Conservation (phyloP, 2,888 invertebrate species). For the Tolmerus cingulatus region DNA sequence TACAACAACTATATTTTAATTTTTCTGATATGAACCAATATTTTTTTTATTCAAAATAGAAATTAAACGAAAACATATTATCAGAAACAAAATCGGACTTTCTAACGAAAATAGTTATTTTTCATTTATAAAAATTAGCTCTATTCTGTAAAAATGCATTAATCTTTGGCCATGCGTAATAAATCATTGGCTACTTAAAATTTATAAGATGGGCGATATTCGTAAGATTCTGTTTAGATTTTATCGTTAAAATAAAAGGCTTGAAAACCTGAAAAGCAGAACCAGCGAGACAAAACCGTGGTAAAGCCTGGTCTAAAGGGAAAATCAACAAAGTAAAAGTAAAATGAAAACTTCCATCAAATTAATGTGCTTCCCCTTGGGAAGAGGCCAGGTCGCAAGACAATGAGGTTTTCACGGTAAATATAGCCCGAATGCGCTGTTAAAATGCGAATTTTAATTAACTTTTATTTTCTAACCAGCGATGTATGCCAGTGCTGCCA, state of each 20-base stretch:
- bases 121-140: not conserved
- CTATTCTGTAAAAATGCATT: not conserved
- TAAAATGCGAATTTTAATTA: constrained; percentile 31
- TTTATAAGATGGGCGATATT: not conserved
- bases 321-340: not conserved
- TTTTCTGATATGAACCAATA: too few species aligned
- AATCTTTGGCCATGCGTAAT: not conserved
- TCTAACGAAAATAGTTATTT: not conserved
- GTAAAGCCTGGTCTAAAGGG: not conserved
- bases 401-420: constrained; percentile 26
- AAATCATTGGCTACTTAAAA: not conserved
- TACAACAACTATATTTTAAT: too few species aligned
- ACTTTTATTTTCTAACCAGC: constrained; percentile 11
- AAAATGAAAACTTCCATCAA: not conserved
- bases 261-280: not conserved
- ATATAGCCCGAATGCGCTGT: not conserved
- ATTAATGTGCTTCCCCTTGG: not conserved
- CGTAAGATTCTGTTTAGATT: not conserved
- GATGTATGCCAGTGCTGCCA: not conserved
- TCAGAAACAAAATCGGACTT: not conserved
- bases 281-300: not conserved
- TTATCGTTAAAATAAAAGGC: not conserved
- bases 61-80: not conserved
- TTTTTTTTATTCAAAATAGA: too few species aligned
- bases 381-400: not conserved